phyloP scores from a whole-genome alignment of 2,888 invertebrate genomes.

The Dynastes tityus region DNA sequence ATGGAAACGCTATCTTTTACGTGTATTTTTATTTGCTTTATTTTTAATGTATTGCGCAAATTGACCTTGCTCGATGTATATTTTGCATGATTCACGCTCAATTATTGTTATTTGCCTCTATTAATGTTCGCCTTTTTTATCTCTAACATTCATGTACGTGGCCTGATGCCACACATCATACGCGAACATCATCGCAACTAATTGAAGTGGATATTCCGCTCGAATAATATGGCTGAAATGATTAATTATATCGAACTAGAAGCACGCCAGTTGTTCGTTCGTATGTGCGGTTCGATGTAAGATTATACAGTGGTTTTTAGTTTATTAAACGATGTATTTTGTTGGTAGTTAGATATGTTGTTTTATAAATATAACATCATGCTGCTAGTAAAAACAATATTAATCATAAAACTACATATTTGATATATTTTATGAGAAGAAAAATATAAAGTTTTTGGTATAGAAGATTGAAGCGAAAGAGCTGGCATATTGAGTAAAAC shows the following conservation, averaged over 20 bases:
- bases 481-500: too few relatives aligned
- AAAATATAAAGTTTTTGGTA: too few relatives aligned
- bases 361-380: not conserved
- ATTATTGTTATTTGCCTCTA: slow-evolving; percentile 35
- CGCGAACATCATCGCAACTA: slow-evolving; percentile 17
- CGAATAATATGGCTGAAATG: slow-evolving; percentile 22
- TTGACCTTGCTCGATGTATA: slow-evolving; percentile 34
- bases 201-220: slow-evolving; percentile 23
- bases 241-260: slow-evolving; percentile 43
- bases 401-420: too few relatives aligned
- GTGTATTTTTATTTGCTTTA: slow-evolving; percentile 41
- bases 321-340: not conserved
- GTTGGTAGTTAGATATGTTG: not conserved
- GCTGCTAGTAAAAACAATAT: too few relatives aligned
- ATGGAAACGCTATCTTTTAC: slow-evolving; percentile 26
- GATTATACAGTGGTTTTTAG: slow-evolving; percentile 21
- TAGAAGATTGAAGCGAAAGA: too few relatives aligned
- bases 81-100: slow-evolving; percentile 42
- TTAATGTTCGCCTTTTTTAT: slow-evolving; percentile 43
- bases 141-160: slow-evolving; percentile 16
- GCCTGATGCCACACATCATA: slow-evolving; percentile 6
- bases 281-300: not conserved
- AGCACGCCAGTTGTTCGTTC: not conserved
- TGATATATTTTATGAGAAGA: too few relatives aligned
- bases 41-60: slow-evolving; percentile 41